Percentiles rank a stretch among this genome's conserved stretches.
Conservation (phyloP, 2,113 vertebrate genomes). For the Cheirogaleus medius region DNA sequence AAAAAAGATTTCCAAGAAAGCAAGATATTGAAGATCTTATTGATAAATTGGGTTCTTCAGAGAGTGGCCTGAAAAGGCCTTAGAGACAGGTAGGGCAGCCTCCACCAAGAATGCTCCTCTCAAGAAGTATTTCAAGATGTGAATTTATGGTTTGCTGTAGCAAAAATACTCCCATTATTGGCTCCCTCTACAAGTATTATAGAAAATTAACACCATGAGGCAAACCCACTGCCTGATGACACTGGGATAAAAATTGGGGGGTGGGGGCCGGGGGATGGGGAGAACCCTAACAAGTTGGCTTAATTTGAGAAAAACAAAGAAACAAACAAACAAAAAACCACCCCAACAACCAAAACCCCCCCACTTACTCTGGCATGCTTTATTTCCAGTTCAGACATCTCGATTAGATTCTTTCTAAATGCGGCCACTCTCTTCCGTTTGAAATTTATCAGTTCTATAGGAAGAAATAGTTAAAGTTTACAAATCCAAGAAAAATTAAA, state of each 20-base stretch:
- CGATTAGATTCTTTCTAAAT: conserved; percentile 97
- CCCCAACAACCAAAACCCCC: too few relatives aligned
- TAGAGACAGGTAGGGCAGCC: not conserved
- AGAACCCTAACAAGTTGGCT: too few relatives aligned
- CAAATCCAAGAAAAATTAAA: not conserved
- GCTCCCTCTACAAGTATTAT: not conserved
- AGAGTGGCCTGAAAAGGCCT: not conserved
- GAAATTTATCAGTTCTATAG: not conserved
- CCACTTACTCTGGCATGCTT: conserved; percentile 95
- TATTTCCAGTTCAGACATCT: conserved; percentile 98
- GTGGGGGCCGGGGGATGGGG: too few relatives aligned
- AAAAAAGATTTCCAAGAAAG: not conserved
- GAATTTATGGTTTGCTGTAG: not conserved
- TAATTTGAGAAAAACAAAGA: not conserved
- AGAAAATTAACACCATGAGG: not conserved
- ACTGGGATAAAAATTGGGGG: not conserved
- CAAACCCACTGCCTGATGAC: not conserved
- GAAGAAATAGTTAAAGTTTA: conserved; percentile 3
- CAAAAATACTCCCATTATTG: not conserved
- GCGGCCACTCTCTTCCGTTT: conserved; percentile 91
- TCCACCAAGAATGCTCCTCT: not conserved
- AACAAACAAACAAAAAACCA: too few relatives aligned
- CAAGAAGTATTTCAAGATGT: not conserved
- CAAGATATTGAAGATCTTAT: not conserved
- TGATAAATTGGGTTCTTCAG: not conserved